Evolutionary conservation across 2,113 vertebrate genomes (phyloP).

Genomic region (Thunnus maccoyii): DNA sequence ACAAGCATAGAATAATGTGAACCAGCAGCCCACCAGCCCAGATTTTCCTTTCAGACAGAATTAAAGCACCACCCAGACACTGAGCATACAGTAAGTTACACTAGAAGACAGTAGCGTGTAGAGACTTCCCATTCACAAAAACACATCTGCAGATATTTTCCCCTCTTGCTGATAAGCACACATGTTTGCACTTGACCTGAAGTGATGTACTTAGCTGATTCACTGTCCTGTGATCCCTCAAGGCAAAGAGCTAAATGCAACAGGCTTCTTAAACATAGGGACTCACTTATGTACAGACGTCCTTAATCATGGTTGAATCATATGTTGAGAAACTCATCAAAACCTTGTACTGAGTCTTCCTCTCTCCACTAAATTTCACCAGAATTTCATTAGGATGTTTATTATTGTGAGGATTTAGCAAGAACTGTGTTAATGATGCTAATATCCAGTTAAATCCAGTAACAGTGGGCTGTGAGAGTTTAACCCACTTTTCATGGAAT

Average conservation of each 20-base stretch:
- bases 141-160: not conserved
- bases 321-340: not conserved
- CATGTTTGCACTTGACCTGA: constrained; percentile 12
- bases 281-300: not conserved
- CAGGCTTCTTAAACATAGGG: not conserved
- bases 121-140: constrained; percentile 21
- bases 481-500: constrained; percentile 55
- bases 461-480: constrained; percentile 44
- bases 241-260: not conserved
- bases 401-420: not conserved
- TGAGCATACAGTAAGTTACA: constrained; percentile 14
- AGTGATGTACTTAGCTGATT: not conserved
- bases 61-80: constrained; percentile 15
- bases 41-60: constrained; percentile 43
- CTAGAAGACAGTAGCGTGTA: not conserved
- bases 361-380: not conserved
- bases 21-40: constrained; percentile 9
- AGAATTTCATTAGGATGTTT: not conserved
- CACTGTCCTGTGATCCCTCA: not conserved
- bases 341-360: not conserved
- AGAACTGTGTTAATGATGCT: not conserved
- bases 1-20: constrained; percentile 55
- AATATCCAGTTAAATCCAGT: not conserved
- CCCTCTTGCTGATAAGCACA: not conserved
- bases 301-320: no score